Evolutionary conservation across 2,797 vertebrate genomes (phyloP).

Genomic region (Dicrostonyx torquatus): DNA sequence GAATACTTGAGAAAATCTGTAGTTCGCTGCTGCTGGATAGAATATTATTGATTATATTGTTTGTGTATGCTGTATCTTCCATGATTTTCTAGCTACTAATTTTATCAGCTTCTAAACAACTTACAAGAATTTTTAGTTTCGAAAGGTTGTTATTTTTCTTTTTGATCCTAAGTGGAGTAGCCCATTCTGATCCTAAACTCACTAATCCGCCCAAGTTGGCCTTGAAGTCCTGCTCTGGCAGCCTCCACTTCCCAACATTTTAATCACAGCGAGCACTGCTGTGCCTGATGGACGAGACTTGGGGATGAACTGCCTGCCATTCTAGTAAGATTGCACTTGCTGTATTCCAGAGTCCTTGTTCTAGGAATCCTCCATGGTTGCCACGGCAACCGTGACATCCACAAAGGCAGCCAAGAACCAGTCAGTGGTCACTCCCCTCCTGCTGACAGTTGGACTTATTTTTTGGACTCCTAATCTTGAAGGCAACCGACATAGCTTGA

Average conservation of each 20-base stretch:
- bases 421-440: not conserved
- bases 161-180: not conserved
- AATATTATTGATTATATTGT: not conserved
- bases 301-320: not conserved
- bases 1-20: not conserved
- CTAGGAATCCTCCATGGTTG: not conserved
- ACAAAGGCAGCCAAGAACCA: not conserved
- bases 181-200: not conserved
- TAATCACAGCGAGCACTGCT: too few species aligned
- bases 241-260: not conserved
- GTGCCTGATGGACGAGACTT: not conserved
- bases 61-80: not conserved
- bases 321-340: not conserved
- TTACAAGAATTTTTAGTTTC: not conserved
- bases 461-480: conserved; percentile 4
- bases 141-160: not conserved
- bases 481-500: not conserved
- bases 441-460: conserved; percentile 14
- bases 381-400: not conserved
- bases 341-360: not conserved
- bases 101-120: not conserved
- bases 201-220: not conserved
- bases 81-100: not conserved
- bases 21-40: not conserved
- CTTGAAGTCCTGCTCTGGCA: not conserved